Conservation (phyloP, 1,140 invertebrate species). For the Metopolophium dirhodum region DNA sequence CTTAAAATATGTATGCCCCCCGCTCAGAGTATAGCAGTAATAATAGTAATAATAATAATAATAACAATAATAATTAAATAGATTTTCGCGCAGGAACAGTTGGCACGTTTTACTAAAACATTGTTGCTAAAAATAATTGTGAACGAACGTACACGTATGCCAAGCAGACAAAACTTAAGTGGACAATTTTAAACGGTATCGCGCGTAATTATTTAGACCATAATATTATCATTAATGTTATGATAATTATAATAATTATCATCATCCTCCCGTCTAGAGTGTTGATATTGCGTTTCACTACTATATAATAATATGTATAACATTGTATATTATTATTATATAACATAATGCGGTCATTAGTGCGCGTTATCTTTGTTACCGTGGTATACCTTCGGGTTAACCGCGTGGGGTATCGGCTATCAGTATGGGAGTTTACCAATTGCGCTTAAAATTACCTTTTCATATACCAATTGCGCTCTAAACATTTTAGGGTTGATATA, state of each 20-base stretch:
- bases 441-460: too few species aligned
- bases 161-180: not conserved
- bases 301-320: not conserved
- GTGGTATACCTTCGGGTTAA: not conserved
- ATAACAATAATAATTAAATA: not conserved
- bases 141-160: not conserved
- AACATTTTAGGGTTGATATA: too few species aligned
- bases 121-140: not conserved
- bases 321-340: not conserved
- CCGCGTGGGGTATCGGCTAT: too few species aligned
- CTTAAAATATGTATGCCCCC: not conserved
- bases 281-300: not conserved
- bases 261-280: not conserved
- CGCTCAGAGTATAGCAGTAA: not conserved
- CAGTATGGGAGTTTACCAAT: too few species aligned
- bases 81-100: not conserved
- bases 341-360: not conserved
- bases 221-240: not conserved
- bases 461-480: too few species aligned
- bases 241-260: not conserved
- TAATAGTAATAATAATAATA: too few species aligned
- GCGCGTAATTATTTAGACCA: not conserved
- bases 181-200: not conserved
- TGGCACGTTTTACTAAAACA: not conserved
- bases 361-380: not conserved